phyloP scores from a whole-genome alignment of 64 coral and sea anemone genomes.

The Montipora efflorescens region DNA sequence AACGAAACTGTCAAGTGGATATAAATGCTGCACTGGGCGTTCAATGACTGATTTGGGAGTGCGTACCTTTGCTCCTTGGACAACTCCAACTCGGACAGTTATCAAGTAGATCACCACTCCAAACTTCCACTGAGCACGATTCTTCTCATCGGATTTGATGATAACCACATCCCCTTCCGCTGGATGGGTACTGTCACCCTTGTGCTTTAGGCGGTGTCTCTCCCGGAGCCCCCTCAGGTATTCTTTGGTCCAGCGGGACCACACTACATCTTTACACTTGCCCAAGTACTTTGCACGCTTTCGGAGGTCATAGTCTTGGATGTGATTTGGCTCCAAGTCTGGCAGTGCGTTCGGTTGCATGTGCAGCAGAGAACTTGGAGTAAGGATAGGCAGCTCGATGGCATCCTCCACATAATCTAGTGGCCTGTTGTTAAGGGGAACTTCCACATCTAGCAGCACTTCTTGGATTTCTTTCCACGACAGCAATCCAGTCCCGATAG shows the following conservation, averaged over 20 bases:
- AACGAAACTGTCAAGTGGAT: neutral
- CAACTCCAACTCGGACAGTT: constrained; percentile 28
- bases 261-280: constrained; percentile 17
- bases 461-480: constrained; percentile 5
- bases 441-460: neutral
- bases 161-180: constrained; percentile 27
- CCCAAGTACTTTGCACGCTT: neutral
- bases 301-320: neutral
- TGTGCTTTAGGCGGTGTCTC: constrained; percentile 1
- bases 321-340: neutral
- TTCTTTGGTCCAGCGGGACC: constrained; percentile 24
- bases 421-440: neutral
- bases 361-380: too few species aligned
- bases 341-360: too few species aligned
- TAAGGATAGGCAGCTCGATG: neutral
- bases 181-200: neutral
- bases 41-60: neutral
- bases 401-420: too few species aligned
- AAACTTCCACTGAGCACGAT: constrained; percentile 22
- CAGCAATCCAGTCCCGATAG: neutral
- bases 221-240: constrained; percentile 26
- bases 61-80: constrained; percentile 21
- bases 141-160: neutral
- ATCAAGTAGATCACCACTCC: neutral
- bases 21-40: constrained; percentile 11